Evolutionary conservation across 2,113 vertebrate species (phyloP), one percentile per base, ranked within the genome.

Genomic region (Carlito syrichta): DNA sequence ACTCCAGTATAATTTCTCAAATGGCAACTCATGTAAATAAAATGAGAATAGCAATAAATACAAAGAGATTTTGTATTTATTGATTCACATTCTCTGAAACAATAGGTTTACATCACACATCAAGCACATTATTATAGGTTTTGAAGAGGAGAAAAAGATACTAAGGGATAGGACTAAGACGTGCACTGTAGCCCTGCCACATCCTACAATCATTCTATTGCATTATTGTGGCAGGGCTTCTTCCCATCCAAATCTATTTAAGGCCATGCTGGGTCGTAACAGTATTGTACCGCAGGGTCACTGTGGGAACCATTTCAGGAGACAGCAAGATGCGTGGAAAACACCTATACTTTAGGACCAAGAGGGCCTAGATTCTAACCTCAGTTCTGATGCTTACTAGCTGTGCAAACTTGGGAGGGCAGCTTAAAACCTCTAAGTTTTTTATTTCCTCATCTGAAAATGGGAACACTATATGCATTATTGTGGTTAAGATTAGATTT

Each of bases 381-480:
- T n/a, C 43, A 43, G 43, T 43, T 27, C n/a, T 23, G 50, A 83
- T 43, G 60, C 14, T 76, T 43, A n/a, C 14, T 43, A 54, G 52
- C 23, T 50, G 30, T 50, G 52, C 20, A 90, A 25, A 7, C 23
- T 50, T 4, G 30, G 50, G 13, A 7, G 71, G 48, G 23, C 12
- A 92, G n/a, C 20, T 68, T 38, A 68, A 84, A 27, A 38, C 40
- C 54, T 86, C 43, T 40, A 43, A 27, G 19, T 62, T 68, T 86
- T n/a, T 84, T 10, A 76, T 85, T 79, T 91, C 40, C 40, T 90
- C n/a, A 58, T 56, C 25, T 88, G 77, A 82, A 96, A 94, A 84
- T 54, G 60, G 35, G 50, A 84, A 2, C 10, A 77, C 25, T 48
- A 22, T 86, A 6, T 8, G 11, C 52, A 58, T 86, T n/a, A 60